A percentile compares a stretch with the other conserved stretches of the same genome.
These are phyloP conservation scores for Autographa gamma DNA, from an alignment of 2,888 invertebrate genomes.

Conservation along the genomic window DNA sequence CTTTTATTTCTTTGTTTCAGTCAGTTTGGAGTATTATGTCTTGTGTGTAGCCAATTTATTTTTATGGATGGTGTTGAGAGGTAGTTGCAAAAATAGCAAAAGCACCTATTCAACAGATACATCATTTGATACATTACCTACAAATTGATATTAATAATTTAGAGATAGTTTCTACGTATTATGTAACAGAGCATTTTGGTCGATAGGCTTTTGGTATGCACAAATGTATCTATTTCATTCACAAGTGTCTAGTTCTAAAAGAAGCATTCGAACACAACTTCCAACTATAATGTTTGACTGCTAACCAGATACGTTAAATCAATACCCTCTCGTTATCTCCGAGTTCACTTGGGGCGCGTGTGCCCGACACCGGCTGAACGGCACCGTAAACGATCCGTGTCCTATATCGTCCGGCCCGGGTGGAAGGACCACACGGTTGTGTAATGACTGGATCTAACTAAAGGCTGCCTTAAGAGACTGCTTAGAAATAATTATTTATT, in stretches of 20 bases:
- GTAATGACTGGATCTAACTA: conserved; percentile 8
- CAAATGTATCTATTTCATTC: too few species aligned
- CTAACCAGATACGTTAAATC: conserved; percentile 4
- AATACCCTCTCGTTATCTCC: conserved; percentile 8
- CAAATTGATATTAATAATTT: neutral
- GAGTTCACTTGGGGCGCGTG: neutral
- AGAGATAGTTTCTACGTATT: neutral
- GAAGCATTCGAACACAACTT: neutral
- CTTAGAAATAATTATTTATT: too few species aligned
- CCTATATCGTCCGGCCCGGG: conserved; percentile 13
- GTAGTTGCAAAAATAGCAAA: too few species aligned
- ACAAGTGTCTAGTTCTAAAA: neutral
- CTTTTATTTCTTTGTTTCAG: neutral
- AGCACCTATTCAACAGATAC: too few species aligned
- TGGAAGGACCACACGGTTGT: conserved; percentile 20
- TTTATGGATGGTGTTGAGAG: too few species aligned
- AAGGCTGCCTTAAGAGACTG: neutral
- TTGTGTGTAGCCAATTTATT: too few species aligned
- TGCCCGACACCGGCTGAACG: conserved; percentile 9
- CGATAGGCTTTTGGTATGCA: neutral
- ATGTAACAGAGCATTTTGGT: neutral
- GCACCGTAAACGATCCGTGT: conserved; percentile 35
- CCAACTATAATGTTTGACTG: neutral
- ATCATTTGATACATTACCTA: neutral
- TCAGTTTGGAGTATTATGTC: too few species aligned